Evolutionary conservation across 2,888 invertebrate species (phyloP).

Genomic region (Morpho deidamia): DNA sequence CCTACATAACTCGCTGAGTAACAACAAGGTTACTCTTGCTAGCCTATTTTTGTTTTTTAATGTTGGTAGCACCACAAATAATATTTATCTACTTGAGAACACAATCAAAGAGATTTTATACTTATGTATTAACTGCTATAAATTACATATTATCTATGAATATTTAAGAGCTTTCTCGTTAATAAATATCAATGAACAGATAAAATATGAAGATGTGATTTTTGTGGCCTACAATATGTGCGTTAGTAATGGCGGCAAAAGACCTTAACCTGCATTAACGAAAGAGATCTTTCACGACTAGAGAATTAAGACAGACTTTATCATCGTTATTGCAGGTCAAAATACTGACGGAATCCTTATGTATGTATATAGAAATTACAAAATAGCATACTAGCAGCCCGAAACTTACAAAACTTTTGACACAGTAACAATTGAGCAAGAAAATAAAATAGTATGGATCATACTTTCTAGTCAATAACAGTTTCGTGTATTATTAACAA

Average conservation of each 20-base stretch:
- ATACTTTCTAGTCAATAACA: constrained; percentile 16
- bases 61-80: constrained; percentile 19
- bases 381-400: too few species aligned
- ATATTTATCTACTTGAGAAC: constrained; percentile 6
- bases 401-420: not conserved
- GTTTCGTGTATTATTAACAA: not conserved
- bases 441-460: constrained; percentile 12
- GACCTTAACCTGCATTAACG: not conserved
- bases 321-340: not conserved
- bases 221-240: constrained; percentile 29
- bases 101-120: not conserved
- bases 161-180: too few species aligned
- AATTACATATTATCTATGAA: too few species aligned
- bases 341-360: not conserved
- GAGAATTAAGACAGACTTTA: constrained; percentile 9
- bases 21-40: constrained; percentile 17
- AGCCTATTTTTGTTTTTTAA: not conserved
- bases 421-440: constrained; percentile 28
- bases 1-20: constrained; percentile 38
- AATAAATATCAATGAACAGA: not conserved
- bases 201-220: constrained; percentile 2
- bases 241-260: constrained; percentile 48
- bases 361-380: not conserved
- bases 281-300: not conserved
- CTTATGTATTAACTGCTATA: too few species aligned